phyloP scores from a whole-genome alignment of 2,113 vertebrate species.

The Mola mola region DNA sequence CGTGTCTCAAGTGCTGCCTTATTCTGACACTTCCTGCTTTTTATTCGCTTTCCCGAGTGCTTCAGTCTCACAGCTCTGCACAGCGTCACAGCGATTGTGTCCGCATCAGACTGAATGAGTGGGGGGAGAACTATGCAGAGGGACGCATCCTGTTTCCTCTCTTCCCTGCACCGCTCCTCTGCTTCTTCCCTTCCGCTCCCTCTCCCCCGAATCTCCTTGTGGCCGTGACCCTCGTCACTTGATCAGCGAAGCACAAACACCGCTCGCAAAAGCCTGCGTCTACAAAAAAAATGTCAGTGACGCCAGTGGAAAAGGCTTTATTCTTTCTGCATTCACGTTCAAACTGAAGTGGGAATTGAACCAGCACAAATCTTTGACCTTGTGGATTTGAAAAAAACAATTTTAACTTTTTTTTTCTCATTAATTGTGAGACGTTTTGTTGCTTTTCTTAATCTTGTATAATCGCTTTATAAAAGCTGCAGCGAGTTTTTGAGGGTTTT shows the following conservation, averaged over 20 bases:
- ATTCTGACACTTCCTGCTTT: slow-evolving; percentile 21
- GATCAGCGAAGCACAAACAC: slow-evolving; percentile 49
- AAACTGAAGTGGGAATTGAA: slow-evolving; percentile 22
- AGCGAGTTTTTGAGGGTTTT: no score
- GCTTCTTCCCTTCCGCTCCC: slow-evolving; percentile 1
- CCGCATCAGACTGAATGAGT: slow-evolving; percentile 14
- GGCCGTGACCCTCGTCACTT: slow-evolving; percentile 32
- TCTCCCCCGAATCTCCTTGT: no score
- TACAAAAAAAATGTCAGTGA: slow-evolving; percentile 45
- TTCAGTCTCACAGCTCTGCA: slow-evolving; percentile 7
- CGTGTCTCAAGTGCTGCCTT: slow-evolving; percentile 2
- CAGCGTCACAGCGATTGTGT: slow-evolving; percentile 3
- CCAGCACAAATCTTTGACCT: no score
- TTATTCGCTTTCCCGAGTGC: slow-evolving; percentile 12
- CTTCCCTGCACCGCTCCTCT: slow-evolving; percentile 11
- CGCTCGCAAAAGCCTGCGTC: slow-evolving; percentile 54
- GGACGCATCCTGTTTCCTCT: not conserved
- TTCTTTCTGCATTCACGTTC: slow-evolving; percentile 24
- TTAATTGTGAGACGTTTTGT: no score
- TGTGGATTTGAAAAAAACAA: no score
- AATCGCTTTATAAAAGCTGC: no score
- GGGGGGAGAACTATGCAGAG: no score
- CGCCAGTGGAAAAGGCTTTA: slow-evolving; percentile 45
- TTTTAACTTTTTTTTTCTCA: no score
- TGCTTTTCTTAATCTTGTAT: not conserved